Base-by-base conservation (phyloP, 1,140 invertebrate genomes). In the Proales similis region DNA sequence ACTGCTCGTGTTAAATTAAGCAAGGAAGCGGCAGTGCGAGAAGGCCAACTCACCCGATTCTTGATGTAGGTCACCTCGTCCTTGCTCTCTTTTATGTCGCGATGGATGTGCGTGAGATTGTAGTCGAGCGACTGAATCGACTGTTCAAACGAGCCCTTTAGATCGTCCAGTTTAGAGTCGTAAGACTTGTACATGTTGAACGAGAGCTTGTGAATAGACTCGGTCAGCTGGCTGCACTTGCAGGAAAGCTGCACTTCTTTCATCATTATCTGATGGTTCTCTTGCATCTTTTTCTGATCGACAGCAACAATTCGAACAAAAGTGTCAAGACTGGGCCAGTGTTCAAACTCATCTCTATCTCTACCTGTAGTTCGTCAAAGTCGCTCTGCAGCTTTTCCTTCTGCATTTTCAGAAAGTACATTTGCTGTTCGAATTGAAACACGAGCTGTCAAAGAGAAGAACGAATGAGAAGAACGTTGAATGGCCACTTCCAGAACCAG, bases 31-130 rank as follows among this genome's bases (percentile, higher is more conserved):
- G n/a, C n/a, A n/a, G n/a, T n/a, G n/a, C n/a, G n/a, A n/a, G n/a
- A n/a, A n/a, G n/a, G n/a, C n/a, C n/a, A n/a, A n/a, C n/a, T n/a
- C n/a, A n/a, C n/a, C n/a, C n/a, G 39, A 29, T 42, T 57, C 26
- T 57, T 57, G n/a, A 57, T 42, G 17, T 42, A 57, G 22, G 26
- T 57, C 7, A 57, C 33, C 26, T 57, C 51, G 17, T 57, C 51
- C 45, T 57, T 57, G 19, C 24, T 30, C 19, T 57, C 51, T 24
- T 57, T 57, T 17, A 57, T 30, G 17, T 57, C 51, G 19, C 51
- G 17, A 26, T 42, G 33, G 32, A 36, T 42, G 45, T 42, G 51
- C 11, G 29, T 57, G 9, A 57, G 20, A 42, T 39, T 57, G 17
- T 57, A 57, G 17, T 26, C 45, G 17, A 42, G 30, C 2, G 33